Base-by-base conservation (phyloP, 1,140 invertebrate species). In the Lethocerus indicus region DNA sequence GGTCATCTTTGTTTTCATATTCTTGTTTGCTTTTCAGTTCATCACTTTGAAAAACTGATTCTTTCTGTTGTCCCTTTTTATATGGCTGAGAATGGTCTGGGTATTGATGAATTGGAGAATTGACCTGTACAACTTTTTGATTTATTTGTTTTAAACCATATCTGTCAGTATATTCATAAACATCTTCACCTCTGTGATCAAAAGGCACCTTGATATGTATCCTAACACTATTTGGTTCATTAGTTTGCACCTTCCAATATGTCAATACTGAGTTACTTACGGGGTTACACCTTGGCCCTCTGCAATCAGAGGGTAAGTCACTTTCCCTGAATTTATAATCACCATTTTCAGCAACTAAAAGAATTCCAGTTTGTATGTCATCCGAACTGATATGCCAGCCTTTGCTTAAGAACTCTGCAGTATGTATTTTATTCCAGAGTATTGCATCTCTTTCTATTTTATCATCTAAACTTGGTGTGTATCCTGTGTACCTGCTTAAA, bases 401-500 rank as follows among this genome's bases (percentile, higher is more conserved):
- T n/a, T 44, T 44, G 16, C 42, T 1, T 27, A 23, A 28, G 21
- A 28, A 44, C 21, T 44, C 43, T 1, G 56, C 56, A n/a, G 24
- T 36, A 14, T 47, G 35, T 13, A 58, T 40, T 29, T 54, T 51
- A 3, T 47, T 24, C 57, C 53, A 57, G 1, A 58, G 55, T 5
- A 43, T 23, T 14, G 43, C 46, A 47, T 58, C 55, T 2, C 39
- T 29, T 47, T 58, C 51, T 12, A 53, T 48, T 20, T 54, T 49
- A 23, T 51, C 54, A 12, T 55, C 57, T 12, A 58, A 42, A 26
- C 49, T 57, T 20, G 50, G 53, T 14, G 49, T 39, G 48, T 47
- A 58, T 3, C 36, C 52, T 6, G 47, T 51, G 39, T 55, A 53
- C 28, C 47, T 52, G 21, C 28, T 53, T 1, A 59, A 21, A 32